Evolutionary conservation across 2,888 invertebrate species (phyloP).

Genomic region (Carterocephalus palaemon): DNA sequence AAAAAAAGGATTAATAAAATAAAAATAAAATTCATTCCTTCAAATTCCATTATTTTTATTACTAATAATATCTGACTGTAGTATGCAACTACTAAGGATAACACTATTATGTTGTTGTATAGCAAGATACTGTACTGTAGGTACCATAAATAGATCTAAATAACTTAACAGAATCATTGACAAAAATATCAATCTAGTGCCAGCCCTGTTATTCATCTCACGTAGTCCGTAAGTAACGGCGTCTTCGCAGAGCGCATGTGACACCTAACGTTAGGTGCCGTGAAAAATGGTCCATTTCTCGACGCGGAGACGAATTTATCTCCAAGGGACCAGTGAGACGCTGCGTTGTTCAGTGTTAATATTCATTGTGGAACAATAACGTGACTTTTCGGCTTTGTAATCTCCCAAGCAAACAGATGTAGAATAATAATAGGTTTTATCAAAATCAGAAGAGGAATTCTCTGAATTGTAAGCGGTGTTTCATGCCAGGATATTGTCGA

Average conservation of each 20-base stretch:
- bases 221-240: slow-evolving; percentile 67
- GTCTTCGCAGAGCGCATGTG: slow-evolving; percentile 64
- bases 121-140: too few species aligned
- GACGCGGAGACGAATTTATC: slow-evolving; percentile 74
- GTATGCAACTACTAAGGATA: too few species aligned
- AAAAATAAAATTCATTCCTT: too few species aligned
- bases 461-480: slow-evolving; percentile 72
- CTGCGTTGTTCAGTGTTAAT: slow-evolving; percentile 71
- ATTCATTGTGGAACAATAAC: slow-evolving; percentile 65
- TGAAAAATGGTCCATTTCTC: slow-evolving; percentile 73
- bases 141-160: too few species aligned
- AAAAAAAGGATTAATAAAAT: too few species aligned
- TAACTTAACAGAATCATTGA: too few species aligned
- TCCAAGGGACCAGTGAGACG: slow-evolving; percentile 63
- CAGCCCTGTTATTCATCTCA: slow-evolving; percentile 54
- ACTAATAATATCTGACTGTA: too few species aligned
- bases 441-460: slow-evolving; percentile 24
- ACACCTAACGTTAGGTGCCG: slow-evolving; percentile 75
- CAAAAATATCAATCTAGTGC: too few species aligned
- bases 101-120: too few species aligned
- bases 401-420: slow-evolving; percentile 22
- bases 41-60: too few species aligned
- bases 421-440: slow-evolving; percentile 18
- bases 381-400: slow-evolving; percentile 34
- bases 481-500: too few species aligned